Percentiles rank a stretch among this genome's conserved stretches.
Conservation (phyloP, 2,888 invertebrate species). For the Caenorhabditis macrosperma region DNA sequence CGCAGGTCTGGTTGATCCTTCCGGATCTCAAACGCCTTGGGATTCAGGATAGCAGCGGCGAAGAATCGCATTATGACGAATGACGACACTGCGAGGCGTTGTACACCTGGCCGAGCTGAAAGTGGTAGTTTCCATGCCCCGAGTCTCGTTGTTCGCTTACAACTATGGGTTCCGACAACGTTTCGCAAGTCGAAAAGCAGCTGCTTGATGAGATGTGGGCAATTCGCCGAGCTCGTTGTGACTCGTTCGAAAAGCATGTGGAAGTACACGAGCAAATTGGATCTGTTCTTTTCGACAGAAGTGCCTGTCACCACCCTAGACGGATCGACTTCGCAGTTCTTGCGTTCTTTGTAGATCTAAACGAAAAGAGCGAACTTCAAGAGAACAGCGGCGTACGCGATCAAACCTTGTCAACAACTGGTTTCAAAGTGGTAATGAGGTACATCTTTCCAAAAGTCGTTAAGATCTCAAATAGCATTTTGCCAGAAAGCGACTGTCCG, state of each 20-base stretch:
- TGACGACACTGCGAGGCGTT: conserved; percentile 76
- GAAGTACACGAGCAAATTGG: conserved; percentile 75
- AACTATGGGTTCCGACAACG: conserved; percentile 70
- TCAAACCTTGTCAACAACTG: conserved; percentile 76
- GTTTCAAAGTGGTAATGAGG: conserved; percentile 75
- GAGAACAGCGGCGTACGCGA: neutral
- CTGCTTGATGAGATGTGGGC: conserved; percentile 74
- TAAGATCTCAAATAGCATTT: conserved; percentile 79
- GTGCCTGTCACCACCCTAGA: conserved; percentile 60
- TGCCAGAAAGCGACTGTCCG: conserved; percentile 76
- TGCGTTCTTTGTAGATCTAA: conserved; percentile 77
- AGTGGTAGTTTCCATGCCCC: neutral
- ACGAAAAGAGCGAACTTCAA: neutral
- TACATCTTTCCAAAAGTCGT: conserved; percentile 78
- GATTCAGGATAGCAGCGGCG: conserved; percentile 78
- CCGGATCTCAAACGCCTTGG: conserved; percentile 77
- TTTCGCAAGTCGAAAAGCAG: conserved; percentile 75
- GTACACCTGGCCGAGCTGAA: conserved; percentile 68
- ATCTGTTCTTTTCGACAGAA: conserved; percentile 53
- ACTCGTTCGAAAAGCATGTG: conserved; percentile 73
- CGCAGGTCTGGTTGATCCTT: conserved; percentile 75
- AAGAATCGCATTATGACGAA: conserved; percentile 80
- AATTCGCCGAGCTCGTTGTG: conserved; percentile 72
- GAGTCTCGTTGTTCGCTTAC: conserved; percentile 5
- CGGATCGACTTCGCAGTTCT: conserved; percentile 79